Base-by-base conservation (phyloP, 2,797 vertebrate genomes). In the Enteromius unitaeniatus region DNA sequence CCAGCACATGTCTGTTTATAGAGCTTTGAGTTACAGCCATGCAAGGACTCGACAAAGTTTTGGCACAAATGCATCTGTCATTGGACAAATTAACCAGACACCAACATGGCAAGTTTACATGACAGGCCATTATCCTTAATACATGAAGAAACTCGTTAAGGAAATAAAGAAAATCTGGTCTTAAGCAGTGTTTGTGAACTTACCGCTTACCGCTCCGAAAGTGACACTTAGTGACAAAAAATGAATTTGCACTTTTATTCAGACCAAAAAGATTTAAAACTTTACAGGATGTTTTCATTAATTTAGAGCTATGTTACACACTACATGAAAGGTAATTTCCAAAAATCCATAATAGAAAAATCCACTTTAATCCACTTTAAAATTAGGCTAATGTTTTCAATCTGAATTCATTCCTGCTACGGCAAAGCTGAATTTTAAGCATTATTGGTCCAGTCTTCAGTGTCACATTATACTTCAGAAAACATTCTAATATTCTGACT, bases 1-100 rank as follows among this genome's bases (percentile, higher is more conserved):
- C 80, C 64, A 87, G 83, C 55, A 70, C 81, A 76, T 42, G 64
- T 79, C 62, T 53, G 69, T 85, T 85, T 76, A 83, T 80, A 79
- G 65, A 75, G 60, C 42, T 82, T 58, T 70, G 49, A 23, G 3
- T 75, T 28, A 60, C 31, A 37, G 49, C 11, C 53, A 31, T 62
- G 28, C 37, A 73, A 73, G 40, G 51, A 45, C 37, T 17, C 23
- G 9, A 42, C 47, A 68, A 19, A 6, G 19, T 58, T n/a, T 76
- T 60, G 53, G 74, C 53, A 76, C 74, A 60, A 37, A 76, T 58
- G 13, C 13, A 60, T 58, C 31, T 58, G 74, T 42, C 53, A 58
- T 21, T n/a, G 53, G 13, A 62, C 26, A 6, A 58, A 76, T 76
- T 55, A 74, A 74, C 47, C 51, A 34, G 28, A 37, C 7, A 14